Conservation (phyloP, 2,113 vertebrate genomes). For the Oenanthe oenanthe region DNA sequence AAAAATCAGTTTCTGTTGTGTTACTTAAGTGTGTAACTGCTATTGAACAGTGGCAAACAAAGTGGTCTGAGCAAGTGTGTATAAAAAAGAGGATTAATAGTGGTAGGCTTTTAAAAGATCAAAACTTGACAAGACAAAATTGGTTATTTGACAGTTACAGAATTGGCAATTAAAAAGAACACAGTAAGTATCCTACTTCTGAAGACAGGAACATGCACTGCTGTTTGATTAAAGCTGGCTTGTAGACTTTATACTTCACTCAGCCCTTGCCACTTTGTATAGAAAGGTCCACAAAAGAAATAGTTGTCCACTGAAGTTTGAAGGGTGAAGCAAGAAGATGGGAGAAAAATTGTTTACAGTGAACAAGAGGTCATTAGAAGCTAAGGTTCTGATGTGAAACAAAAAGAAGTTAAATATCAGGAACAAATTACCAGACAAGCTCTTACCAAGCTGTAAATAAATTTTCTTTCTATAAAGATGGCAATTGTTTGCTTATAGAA, state of each 20-base stretch:
- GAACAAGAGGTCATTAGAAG: neutral
- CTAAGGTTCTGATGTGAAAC: neutral
- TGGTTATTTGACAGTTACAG: conserved; percentile 21
- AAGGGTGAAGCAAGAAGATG: neutral
- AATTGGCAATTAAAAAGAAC: conserved; percentile 25
- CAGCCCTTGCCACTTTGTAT: neutral
- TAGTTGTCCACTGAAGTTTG: neutral
- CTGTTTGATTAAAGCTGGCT: neutral
- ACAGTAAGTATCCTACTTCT: neutral
- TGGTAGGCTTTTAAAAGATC: neutral
- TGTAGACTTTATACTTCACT: neutral
- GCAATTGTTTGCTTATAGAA: neutral
- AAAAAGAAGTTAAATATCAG: neutral
- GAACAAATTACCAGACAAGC: neutral
- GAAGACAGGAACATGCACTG: neutral
- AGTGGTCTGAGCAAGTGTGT: neutral
- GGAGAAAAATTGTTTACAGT: neutral
- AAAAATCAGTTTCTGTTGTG: neutral
- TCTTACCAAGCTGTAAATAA: neutral
- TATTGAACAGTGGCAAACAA: neutral
- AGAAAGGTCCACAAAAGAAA: neutral
- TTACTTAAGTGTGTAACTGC: neutral
- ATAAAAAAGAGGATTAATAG: neutral
- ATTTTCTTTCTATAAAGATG: neutral
- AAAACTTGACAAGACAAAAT: neutral